Evolutionary conservation across 2,113 vertebrate species (phyloP).

Genomic region (Empidonax traillii): DNA sequence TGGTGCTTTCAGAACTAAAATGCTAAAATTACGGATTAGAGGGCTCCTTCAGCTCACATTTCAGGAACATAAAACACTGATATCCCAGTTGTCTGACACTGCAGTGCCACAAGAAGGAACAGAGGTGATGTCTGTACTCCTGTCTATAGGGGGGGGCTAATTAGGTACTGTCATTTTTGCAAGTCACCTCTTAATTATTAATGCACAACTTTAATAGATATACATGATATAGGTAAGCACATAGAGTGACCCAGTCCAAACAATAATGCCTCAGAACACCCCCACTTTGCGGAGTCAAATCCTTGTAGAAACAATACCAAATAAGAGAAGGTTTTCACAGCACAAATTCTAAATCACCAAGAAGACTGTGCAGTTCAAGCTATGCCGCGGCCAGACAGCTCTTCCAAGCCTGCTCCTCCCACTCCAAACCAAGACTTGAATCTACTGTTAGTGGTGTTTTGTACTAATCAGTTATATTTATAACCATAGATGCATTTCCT

Average conservation of each 20-base stretch:
- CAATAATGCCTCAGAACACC: not conserved
- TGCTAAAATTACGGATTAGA: not conserved
- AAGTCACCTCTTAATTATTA: not conserved
- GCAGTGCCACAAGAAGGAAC: not conserved
- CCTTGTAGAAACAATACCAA: not conserved
- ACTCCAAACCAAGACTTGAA: not conserved
- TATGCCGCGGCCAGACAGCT: not conserved
- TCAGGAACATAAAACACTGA: not conserved
- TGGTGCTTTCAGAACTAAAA: not conserved
- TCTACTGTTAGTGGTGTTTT: not conserved
- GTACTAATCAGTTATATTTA: not conserved
- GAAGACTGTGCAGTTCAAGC: not conserved
- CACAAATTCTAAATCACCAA: not conserved
- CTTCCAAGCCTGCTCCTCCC: not conserved
- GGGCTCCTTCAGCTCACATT: not conserved
- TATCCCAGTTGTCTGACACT: not conserved
- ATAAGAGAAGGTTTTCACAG: not conserved
- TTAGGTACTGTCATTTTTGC: not conserved
- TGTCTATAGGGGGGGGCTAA: not conserved
- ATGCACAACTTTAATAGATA: not conserved
- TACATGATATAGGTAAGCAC: not conserved
- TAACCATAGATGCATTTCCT: slow-evolving; percentile 14
- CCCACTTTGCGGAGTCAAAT: not conserved
- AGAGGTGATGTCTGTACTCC: not conserved
- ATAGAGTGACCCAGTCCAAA: not conserved